These are phyloP conservation scores for Drosophila paramelanica DNA, from an alignment of 2,888 invertebrate species.

Conservation along the genomic window DNA sequence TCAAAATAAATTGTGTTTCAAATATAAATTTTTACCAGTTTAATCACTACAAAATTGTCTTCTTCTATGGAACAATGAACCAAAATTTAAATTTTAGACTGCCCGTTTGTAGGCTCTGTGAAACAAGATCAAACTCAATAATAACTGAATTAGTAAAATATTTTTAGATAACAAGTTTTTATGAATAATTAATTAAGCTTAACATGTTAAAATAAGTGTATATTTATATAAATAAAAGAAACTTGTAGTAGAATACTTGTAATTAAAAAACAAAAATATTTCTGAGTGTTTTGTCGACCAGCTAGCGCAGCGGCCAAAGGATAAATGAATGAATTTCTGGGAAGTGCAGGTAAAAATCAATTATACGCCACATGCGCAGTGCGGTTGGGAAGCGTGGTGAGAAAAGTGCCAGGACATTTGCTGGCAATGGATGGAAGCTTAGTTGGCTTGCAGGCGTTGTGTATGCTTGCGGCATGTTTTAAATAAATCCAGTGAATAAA, in stretches of 20 bases:
- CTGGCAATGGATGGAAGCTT: slow-evolving; percentile 43
- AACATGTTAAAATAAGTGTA: not conserved
- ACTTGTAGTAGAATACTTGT: not conserved
- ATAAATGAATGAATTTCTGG: slow-evolving; percentile 15
- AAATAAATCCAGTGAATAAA: slow-evolving; percentile 16
- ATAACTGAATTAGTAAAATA: too few relatives aligned
- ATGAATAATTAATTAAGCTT: too few relatives aligned
- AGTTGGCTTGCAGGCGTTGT: slow-evolving; percentile 28
- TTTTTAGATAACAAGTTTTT: too few relatives aligned
- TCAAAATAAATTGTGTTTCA: too few relatives aligned
- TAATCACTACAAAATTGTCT: too few relatives aligned
- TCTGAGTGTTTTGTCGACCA: not conserved
- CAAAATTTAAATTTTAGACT: too few relatives aligned
- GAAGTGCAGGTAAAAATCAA: slow-evolving; percentile 68
- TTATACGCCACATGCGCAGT: slow-evolving; percentile 81
- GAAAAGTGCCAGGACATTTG: slow-evolving; percentile 22
- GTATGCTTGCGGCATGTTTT: slow-evolving; percentile 25
- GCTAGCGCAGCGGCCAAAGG: not conserved
- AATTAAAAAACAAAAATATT: not conserved
- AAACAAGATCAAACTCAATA: too few relatives aligned
- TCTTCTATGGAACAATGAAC: too few relatives aligned
- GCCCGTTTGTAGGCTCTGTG: too few relatives aligned
- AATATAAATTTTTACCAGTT: too few relatives aligned
- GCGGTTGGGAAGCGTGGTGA: slow-evolving; percentile 40
- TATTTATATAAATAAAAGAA: not conserved